Evolutionary conservation across 1,140 invertebrate genomes (phyloP).

Genomic region (Diploscapter pachys): DNA sequence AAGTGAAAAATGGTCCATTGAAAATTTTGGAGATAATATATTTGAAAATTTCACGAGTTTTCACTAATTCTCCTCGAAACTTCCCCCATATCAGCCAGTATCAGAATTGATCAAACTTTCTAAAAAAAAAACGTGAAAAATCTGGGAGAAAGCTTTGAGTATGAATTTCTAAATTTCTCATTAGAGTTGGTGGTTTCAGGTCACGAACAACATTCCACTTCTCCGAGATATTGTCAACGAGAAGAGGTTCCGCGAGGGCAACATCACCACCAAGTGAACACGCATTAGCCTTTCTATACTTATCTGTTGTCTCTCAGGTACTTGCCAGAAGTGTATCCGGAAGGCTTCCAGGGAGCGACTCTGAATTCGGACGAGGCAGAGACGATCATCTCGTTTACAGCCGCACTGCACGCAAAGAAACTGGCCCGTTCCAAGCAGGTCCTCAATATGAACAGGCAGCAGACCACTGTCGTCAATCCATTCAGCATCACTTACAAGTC

Average conservation of each 20-base stretch:
- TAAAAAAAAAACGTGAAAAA: too few relatives aligned
- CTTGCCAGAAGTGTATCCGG: constrained; percentile 65
- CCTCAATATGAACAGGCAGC: constrained; percentile 52
- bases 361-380: constrained; percentile 51
- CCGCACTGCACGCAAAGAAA: constrained; percentile 63
- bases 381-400: constrained; percentile 63
- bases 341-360: constrained; percentile 60
- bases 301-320: constrained; percentile 58
- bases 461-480: constrained; percentile 21
- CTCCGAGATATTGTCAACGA: constrained; percentile 70
- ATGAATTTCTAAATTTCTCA: too few relatives aligned
- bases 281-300: too few relatives aligned
- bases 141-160: too few relatives aligned
- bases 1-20: too few relatives aligned
- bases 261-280: constrained; percentile 67
- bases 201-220: constrained; percentile 71
- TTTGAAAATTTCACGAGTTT: too few relatives aligned
- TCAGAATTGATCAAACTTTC: too few relatives aligned
- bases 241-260: constrained; percentile 65
- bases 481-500: constrained; percentile 34
- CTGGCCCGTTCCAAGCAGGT: constrained; percentile 60
- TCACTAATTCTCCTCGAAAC: too few relatives aligned
- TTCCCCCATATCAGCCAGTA: too few relatives aligned
- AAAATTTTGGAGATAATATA: too few relatives aligned
- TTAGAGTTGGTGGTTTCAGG: too few relatives aligned